phyloP scores from a whole-genome alignment of 2,888 invertebrate species.

The Pyrgus malvae region DNA sequence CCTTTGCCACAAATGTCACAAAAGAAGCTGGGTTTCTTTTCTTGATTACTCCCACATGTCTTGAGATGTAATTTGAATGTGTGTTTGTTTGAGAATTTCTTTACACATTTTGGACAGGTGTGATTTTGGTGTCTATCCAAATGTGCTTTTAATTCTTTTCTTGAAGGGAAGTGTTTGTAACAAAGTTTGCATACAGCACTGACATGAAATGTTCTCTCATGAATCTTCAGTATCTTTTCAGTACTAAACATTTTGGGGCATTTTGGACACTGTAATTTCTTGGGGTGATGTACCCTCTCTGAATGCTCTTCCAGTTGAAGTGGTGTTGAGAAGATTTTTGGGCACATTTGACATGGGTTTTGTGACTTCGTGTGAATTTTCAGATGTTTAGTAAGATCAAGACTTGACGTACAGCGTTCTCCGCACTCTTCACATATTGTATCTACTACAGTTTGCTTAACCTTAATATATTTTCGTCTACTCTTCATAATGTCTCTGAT shows the following conservation, averaged over 20 bases:
- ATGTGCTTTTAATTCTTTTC: constrained; percentile 51
- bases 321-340: constrained; percentile 50
- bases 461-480: constrained; percentile 43
- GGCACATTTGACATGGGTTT: constrained; percentile 52
- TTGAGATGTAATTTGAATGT: constrained; percentile 54
- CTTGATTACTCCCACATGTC: constrained; percentile 47
- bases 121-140: constrained; percentile 55
- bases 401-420: constrained; percentile 43
- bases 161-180: constrained; percentile 55
- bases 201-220: constrained; percentile 52
- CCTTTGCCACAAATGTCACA: constrained; percentile 66
- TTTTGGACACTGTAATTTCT: constrained; percentile 52
- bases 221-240: constrained; percentile 50
- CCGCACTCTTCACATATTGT: constrained; percentile 58
- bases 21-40: constrained; percentile 45
- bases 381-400: constrained; percentile 48
- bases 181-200: constrained; percentile 59
- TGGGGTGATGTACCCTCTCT: constrained; percentile 59
- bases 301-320: constrained; percentile 49
- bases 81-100: constrained; percentile 52
- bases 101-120: constrained; percentile 54
- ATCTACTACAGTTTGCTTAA: constrained; percentile 35
- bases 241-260: constrained; percentile 63
- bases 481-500: constrained; percentile 49
- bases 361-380: constrained; percentile 45